These are phyloP conservation scores for Clepsis dumicolana DNA, from an alignment of 2,888 invertebrate species.

Conservation along the genomic window DNA sequence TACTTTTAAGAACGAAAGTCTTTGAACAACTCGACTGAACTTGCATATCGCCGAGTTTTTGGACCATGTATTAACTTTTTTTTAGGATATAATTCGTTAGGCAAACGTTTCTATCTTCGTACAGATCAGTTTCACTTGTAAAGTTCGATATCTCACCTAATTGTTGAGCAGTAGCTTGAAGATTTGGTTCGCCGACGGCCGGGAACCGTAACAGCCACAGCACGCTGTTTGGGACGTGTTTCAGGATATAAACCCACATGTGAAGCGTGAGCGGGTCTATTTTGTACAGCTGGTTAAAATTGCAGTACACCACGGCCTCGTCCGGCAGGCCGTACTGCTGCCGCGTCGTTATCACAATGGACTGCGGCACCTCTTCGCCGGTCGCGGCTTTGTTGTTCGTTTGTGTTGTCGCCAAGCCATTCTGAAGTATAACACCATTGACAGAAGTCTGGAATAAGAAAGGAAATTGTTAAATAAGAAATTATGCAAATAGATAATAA, in stretches of 20 bases:
- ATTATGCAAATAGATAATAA: background rate
- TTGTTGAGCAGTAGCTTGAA: conserved; percentile 93
- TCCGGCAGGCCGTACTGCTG: conserved; percentile 98
- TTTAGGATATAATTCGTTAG: too few species aligned
- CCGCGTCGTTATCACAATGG: conserved; percentile 97
- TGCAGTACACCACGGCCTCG: conserved; percentile 99
- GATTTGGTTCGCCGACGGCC: conserved; percentile 94
- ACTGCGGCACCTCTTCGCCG: conserved; percentile 99
- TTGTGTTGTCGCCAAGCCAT: conserved; percentile 98
- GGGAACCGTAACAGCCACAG: conserved; percentile 98
- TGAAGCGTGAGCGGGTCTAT: conserved; percentile 98
- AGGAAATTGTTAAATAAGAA: background rate
- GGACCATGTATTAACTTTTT: background rate
- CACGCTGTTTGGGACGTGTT: conserved; percentile 97
- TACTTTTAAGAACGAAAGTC: background rate
- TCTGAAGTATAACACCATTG: conserved; percentile 98
- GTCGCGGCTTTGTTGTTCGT: conserved; percentile 99
- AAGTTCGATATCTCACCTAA: conserved; percentile 83
- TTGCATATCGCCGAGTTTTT: background rate
- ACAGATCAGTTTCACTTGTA: background rate
- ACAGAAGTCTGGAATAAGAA: conserved; percentile 91
- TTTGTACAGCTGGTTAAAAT: conserved; percentile 99
- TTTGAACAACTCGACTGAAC: too few species aligned
- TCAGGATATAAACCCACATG: conserved; percentile 98
- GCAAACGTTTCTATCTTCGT: too few species aligned